phyloP scores from a whole-genome alignment of 1,140 invertebrate genomes.

The Lepidotrigona ventralis region DNA sequence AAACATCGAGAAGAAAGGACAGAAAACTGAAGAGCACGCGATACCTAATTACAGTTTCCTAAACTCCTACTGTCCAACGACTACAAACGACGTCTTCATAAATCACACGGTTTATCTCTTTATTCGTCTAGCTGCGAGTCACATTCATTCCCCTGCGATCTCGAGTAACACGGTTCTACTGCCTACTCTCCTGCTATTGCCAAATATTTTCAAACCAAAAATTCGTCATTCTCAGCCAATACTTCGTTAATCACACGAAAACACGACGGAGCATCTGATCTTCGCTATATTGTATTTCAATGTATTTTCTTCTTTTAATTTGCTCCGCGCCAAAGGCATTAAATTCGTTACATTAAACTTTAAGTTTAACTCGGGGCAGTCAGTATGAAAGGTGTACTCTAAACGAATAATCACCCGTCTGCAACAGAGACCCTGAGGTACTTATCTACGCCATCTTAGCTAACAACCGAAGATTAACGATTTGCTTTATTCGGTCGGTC shows the following conservation, averaged over 20 bases:
- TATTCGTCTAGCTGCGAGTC: neutral
- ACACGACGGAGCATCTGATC: too few species aligned
- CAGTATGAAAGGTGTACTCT: conserved; percentile 49
- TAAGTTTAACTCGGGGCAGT: conserved; percentile 3
- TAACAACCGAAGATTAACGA: conserved; percentile 78
- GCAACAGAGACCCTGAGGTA: conserved; percentile 76
- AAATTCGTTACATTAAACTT: neutral
- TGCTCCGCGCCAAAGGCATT: too few species aligned
- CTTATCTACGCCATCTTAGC: conserved; percentile 73
- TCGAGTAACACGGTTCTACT: neutral
- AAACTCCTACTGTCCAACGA: neutral
- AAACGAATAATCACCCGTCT: conserved; percentile 77
- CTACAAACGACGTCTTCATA: conserved; percentile 12
- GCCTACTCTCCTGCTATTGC: neutral
- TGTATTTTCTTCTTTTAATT: too few species aligned
- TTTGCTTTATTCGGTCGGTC: conserved; percentile 71
- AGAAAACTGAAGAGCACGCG: neutral
- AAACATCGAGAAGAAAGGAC: neutral
- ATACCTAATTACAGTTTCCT: neutral
- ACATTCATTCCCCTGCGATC: conserved; percentile 12
- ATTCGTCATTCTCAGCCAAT: too few species aligned
- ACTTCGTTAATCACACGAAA: too few species aligned
- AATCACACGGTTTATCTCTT: conserved; percentile 28
- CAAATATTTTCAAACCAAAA: neutral
- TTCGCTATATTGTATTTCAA: too few species aligned